These are phyloP conservation scores for Laspeyria flexula DNA, from an alignment of 2,888 invertebrate genomes.

Conservation along the genomic window DNA sequence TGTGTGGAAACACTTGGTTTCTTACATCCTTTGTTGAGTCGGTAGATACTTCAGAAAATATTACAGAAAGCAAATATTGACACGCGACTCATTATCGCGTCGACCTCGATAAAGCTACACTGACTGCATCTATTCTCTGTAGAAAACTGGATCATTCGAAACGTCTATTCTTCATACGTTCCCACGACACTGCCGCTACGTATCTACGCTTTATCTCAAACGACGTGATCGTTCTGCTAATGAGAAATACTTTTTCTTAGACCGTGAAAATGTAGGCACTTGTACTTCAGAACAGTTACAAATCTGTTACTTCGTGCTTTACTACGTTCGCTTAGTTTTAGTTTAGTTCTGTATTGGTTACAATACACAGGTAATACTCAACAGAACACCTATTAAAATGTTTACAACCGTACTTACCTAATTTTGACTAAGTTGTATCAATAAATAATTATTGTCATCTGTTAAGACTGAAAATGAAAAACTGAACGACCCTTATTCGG, in stretches of 20 bases:
- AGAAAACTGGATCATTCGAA: slow-evolving; percentile 80
- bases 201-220: slow-evolving; percentile 66
- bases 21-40: slow-evolving; percentile 50
- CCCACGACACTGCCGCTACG: slow-evolving; percentile 76
- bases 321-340: slow-evolving; percentile 5
- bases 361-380: too few relatives aligned
- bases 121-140: slow-evolving; percentile 68
- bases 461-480: slow-evolving; percentile 56
- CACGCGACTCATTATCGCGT: slow-evolving; percentile 71
- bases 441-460: too few relatives aligned
- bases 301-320: too few relatives aligned
- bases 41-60: slow-evolving; percentile 53
- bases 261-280: slow-evolving; percentile 52
- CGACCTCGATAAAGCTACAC: slow-evolving; percentile 75
- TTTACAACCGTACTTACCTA: too few relatives aligned
- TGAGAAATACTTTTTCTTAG: slow-evolving; percentile 69
- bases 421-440: too few relatives aligned
- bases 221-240: slow-evolving; percentile 76
- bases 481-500: slow-evolving; percentile 59
- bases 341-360: too few relatives aligned
- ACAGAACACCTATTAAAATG: too few relatives aligned
- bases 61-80: slow-evolving; percentile 74
- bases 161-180: slow-evolving; percentile 73
- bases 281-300: slow-evolving; percentile 12
- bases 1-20: slow-evolving; percentile 47